Evolutionary conservation across 2,113 vertebrate genomes (phyloP).

Genomic region (Sebastes fasciatus): DNA sequence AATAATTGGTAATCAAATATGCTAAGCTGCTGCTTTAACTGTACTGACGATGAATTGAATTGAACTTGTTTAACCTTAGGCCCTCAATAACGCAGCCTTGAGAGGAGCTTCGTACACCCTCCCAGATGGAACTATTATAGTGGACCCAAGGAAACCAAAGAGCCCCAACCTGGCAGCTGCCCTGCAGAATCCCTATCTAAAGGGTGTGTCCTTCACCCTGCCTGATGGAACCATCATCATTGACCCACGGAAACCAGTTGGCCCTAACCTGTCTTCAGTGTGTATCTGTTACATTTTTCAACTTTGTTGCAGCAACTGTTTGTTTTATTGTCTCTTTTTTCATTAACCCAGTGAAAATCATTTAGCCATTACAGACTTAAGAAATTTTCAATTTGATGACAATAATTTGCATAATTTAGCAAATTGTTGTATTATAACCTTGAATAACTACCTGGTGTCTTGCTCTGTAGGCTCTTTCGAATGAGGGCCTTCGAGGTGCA

Average conservation of each 20-base stretch:
- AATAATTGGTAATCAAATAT: neutral
- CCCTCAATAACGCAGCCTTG: slow-evolving; percentile 74
- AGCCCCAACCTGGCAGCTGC: slow-evolving; percentile 76
- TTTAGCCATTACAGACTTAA: neutral
- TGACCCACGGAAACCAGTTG: slow-evolving; percentile 74
- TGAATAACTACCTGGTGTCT: slow-evolving; percentile 19
- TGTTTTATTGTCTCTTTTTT: slow-evolving; percentile 5
- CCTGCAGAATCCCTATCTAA: slow-evolving; percentile 81
- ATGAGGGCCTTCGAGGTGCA: slow-evolving; percentile 71
- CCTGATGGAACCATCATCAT: slow-evolving; percentile 84
- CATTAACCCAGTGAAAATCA: neutral
- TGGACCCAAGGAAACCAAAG: slow-evolving; percentile 78
- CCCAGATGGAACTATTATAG: slow-evolving; percentile 79
- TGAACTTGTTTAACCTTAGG: slow-evolving; percentile 52
- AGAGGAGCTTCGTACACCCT: slow-evolving; percentile 75
- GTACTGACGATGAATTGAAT: neutral
- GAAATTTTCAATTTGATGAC: neutral
- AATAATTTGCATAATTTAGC: neutral
- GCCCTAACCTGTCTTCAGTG: slow-evolving; percentile 74
- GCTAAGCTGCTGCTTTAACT: slow-evolving; percentile 21
- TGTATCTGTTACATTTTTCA: slow-evolving; percentile 30
- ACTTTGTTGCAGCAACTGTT: neutral
- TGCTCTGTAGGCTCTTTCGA: slow-evolving; percentile 75
- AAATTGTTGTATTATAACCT: neutral
- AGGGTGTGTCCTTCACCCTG: slow-evolving; percentile 78